phyloP scores from a whole-genome alignment of 2,797 vertebrate species.

The Ctenosaura bakeri region DNA sequence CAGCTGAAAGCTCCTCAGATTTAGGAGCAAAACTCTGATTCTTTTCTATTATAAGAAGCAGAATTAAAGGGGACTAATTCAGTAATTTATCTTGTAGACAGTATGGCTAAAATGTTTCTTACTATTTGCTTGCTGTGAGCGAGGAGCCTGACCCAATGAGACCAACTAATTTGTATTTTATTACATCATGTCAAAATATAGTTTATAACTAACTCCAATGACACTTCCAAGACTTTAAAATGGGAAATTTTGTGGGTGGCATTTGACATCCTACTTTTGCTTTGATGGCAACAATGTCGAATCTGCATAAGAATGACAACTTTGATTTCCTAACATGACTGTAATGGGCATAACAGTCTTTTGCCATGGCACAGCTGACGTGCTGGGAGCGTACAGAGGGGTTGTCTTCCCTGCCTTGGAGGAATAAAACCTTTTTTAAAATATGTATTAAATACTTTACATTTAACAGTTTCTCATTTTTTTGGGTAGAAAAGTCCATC shows the following conservation, averaged over 20 bases:
- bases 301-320: conserved; percentile 71
- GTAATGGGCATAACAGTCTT: conserved; percentile 52
- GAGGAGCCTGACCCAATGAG: conserved; percentile 59
- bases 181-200: conserved; percentile 74
- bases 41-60: conserved; percentile 41
- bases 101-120: conserved; percentile 51
- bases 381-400: background rate
- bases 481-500: conserved; percentile 8
- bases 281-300: conserved; percentile 57
- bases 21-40: conserved; percentile 40
- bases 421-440: background rate
- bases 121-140: conserved; percentile 59
- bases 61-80: conserved; percentile 52
- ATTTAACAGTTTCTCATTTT: conserved; percentile 20
- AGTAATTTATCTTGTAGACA: conserved; percentile 61
- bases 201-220: conserved; percentile 67
- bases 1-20: background rate
- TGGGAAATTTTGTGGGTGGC: conserved; percentile 70
- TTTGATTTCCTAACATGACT: conserved; percentile 66
- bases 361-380: conserved; percentile 31
- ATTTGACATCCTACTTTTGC: conserved; percentile 63
- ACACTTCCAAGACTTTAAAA: conserved; percentile 59
- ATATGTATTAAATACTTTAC: conserved; percentile 32
- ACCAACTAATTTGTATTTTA: conserved; percentile 73
- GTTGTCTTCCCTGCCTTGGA: background rate